Evolutionary conservation across 2,888 invertebrate genomes (phyloP), one percentile per base, ranked within the genome.

Genomic region (Melipona beecheii): DNA sequence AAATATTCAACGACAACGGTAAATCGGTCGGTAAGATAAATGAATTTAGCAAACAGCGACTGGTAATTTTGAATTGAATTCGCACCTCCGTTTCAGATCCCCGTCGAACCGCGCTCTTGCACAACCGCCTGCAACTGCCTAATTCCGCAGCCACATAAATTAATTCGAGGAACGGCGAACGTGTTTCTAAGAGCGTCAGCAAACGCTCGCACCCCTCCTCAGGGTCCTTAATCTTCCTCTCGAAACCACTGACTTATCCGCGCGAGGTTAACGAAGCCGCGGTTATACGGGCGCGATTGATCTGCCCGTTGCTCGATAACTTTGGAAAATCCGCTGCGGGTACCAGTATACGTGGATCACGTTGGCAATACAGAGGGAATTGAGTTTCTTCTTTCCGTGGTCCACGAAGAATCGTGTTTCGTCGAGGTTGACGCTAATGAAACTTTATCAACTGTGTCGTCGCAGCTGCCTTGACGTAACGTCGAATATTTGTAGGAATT

Each of bases 271-370:
- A 19, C 60, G 9, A 27, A 27, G 31, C 5, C 52, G 21, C 21
- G 24, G 24, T 72, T 50, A 81, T 79, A 68, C 72, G 69, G 78
- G 66, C 54, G n/a, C 43, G 43, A 65, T 75, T 54, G 71, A 83
- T 81, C 64, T n/a, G 17, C 5, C 13, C 17, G 24, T 6, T 31
- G 24, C 52, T 27, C 52, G 9, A 60, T 60, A n/a, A 58, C 24
- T 71, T 66, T 49, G 69, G 56, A 50, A n/a, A 58, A 68, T 79
- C 52, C 54, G 49, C 65, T 84, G 81, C 85, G 76, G 87, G 81
- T 84, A 81, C 86, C 81, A 69, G 78, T 66, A 77, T 76, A 50
- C 52, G 15, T 19, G 17, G 52, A 21, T 1, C 5, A 43, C 11
- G 43, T 9, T 58, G 56, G 15, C 60, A n/a, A 49, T 62, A 9